A percentile compares a stretch with the other conserved stretches of the same genome.
phyloP scores from a whole-genome alignment of 2,888 invertebrate genomes.

The Drosophila bunnanda region DNA sequence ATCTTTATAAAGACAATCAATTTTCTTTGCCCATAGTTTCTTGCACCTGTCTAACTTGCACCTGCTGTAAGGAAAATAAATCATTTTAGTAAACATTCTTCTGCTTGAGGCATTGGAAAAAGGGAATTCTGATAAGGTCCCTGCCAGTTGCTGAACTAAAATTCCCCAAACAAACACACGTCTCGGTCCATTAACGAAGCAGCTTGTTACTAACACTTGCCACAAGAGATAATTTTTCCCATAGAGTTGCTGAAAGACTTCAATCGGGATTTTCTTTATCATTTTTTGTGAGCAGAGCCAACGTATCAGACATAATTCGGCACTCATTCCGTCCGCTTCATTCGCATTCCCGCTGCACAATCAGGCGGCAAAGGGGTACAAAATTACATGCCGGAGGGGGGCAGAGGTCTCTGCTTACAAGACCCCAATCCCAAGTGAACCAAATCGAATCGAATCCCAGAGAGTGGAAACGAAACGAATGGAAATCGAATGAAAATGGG shows the following conservation, averaged over 20 bases:
- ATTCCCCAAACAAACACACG: background rate
- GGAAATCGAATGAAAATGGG: slow-evolving; percentile 46
- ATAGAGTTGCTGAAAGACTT: background rate
- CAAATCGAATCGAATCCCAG: slow-evolving; percentile 51
- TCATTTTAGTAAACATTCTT: background rate
- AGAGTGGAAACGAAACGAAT: slow-evolving; percentile 45
- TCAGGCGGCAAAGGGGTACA: slow-evolving; percentile 25
- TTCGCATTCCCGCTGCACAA: slow-evolving; percentile 46
- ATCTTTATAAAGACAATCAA: background rate
- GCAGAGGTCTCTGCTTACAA: slow-evolving; percentile 13
- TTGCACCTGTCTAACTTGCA: background rate
- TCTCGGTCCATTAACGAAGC: background rate
- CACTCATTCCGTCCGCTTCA: slow-evolving; percentile 11
- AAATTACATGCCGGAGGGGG: background rate
- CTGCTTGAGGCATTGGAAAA: background rate
- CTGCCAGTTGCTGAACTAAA: background rate
- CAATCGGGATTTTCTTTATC: slow-evolving; percentile 11
- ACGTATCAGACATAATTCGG: slow-evolving; percentile 30
- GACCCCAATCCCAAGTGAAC: slow-evolving; percentile 43
- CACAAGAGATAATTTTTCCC: background rate
- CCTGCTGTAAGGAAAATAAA: background rate
- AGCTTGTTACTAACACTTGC: background rate
- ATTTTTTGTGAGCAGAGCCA: slow-evolving; percentile 12
- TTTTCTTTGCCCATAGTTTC: background rate
- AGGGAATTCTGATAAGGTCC: background rate